Evolutionary conservation across 1,140 invertebrate species (phyloP).

Genomic region (Latrodectus geometricus): DNA sequence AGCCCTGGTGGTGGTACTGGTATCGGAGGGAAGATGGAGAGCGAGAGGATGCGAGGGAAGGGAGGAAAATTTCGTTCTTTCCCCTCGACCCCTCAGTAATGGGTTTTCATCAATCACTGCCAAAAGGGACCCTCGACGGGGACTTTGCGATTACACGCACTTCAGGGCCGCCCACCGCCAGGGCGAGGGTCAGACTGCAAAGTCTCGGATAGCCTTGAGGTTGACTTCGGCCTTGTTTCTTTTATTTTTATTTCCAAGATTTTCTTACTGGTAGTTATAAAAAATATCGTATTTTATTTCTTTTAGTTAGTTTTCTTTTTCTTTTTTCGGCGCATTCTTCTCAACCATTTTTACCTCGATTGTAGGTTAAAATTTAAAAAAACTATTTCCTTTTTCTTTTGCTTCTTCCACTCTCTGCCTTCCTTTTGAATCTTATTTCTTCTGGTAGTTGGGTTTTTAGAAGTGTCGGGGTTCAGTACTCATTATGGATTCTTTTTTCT

Average conservation of each 20-base stretch:
- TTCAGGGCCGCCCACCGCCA: slow-evolving; percentile 26
- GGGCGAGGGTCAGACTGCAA: neutral
- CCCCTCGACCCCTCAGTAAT: slow-evolving; percentile 39
- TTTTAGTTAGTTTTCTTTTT: neutral
- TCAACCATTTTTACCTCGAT: neutral
- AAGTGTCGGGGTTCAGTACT: neutral
- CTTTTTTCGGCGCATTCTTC: neutral
- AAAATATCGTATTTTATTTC: neutral
- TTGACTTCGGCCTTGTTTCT: slow-evolving; percentile 33
- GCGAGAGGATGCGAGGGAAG: neutral
- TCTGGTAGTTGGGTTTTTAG: neutral
- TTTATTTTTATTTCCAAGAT: neutral
- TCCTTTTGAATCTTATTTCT: neutral
- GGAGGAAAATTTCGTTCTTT: neutral
- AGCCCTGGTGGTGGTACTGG: neutral
- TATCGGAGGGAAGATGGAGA: neutral
- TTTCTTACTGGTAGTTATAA: neutral
- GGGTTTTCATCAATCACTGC: slow-evolving; percentile 62
- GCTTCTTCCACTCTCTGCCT: no score
- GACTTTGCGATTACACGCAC: slow-evolving; percentile 56
- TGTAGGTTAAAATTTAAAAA: neutral
- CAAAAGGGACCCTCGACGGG: slow-evolving; percentile 43
- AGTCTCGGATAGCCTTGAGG: slow-evolving; percentile 30
- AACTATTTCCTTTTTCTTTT: neutral
- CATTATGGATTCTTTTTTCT: neutral